Evolutionary conservation across 1,140 invertebrate genomes (phyloP).

Genomic region (Pinna nobilis): DNA sequence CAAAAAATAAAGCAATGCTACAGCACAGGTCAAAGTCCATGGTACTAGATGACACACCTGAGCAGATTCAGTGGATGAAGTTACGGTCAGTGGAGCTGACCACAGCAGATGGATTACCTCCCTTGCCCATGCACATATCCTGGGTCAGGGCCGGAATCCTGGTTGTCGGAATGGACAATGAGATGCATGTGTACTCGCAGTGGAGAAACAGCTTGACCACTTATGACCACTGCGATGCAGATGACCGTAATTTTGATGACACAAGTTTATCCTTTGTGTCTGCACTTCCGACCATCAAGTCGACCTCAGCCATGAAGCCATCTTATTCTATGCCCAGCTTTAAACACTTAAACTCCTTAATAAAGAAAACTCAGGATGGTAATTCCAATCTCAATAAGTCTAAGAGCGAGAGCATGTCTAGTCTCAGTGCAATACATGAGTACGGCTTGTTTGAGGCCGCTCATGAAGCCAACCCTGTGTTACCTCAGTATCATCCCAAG

Average conservation of each 20-base stretch:
- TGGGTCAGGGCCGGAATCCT: conserved; percentile 99
- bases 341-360: conserved; percentile 48
- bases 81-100: conserved; percentile 91
- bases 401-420: conserved; percentile 64
- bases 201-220: conserved; percentile 79
- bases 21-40: conserved; percentile 71
- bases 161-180: conserved; percentile 99
- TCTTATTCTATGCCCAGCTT: conserved; percentile 63
- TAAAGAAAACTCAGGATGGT: conserved; percentile 43
- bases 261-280: conserved; percentile 75
- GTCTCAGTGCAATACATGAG: conserved; percentile 77
- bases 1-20: conserved; percentile 52
- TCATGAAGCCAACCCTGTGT: conserved; percentile 94
- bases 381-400: conserved; percentile 47
- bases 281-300: conserved; percentile 17
- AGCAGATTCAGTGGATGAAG: conserved; percentile 91
- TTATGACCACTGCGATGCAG: conserved; percentile 37
- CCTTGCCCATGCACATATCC: conserved; percentile 97
- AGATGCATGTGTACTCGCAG: conserved; percentile 99
- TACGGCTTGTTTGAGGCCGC: conserved; percentile 97
- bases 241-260: conserved; percentile 70
- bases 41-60: conserved; percentile 62
- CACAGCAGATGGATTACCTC: conserved; percentile 96
- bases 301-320: conserved; percentile 41
- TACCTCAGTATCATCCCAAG: conserved; percentile 99